Percentiles rank a stretch among this genome's conserved stretches.
Conservation (phyloP, 2,113 vertebrate genomes). For the Cairina moschata region DNA sequence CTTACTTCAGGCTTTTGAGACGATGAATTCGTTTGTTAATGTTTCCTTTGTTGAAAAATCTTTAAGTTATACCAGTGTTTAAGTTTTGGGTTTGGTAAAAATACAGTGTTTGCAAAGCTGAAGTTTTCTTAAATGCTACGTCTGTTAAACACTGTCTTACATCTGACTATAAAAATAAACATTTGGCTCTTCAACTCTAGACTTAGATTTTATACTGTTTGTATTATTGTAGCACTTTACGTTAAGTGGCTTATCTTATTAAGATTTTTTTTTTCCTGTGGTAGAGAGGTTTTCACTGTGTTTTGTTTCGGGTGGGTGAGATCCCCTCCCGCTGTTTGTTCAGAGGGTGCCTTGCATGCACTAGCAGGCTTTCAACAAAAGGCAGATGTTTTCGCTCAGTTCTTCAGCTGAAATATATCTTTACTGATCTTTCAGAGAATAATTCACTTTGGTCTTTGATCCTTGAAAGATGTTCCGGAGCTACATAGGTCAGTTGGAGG, state of each 20-base stretch:
- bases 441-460: conserved; percentile 25
- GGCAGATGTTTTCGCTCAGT: conserved; percentile 65
- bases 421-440: conserved; percentile 54
- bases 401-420: conserved; percentile 52
- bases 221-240: conserved; percentile 43
- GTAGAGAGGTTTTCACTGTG: conserved; percentile 69
- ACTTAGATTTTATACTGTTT: conserved; percentile 15
- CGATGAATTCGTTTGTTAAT: not conserved
- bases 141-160: not conserved
- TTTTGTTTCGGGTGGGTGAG: conserved; percentile 60
- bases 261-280: conserved; percentile 23
- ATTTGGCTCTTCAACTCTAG: conserved; percentile 8
- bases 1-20: not conserved
- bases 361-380: conserved; percentile 38
- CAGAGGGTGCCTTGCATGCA: conserved; percentile 46
- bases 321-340: conserved; percentile 45
- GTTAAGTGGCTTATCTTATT: not conserved
- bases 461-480: conserved; percentile 60
- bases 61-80: not conserved
- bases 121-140: not conserved
- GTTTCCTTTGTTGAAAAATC: not conserved
- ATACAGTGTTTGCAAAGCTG: not conserved
- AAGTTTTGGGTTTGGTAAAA: not conserved
- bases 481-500: conserved; percentile 46
- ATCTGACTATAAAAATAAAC: conserved; percentile 35